Percentiles rank a stretch among this genome's conserved stretches.
These are phyloP conservation scores for Bufotes viridis DNA, from an alignment of 2,797 vertebrate species.

Conservation along the genomic window DNA sequence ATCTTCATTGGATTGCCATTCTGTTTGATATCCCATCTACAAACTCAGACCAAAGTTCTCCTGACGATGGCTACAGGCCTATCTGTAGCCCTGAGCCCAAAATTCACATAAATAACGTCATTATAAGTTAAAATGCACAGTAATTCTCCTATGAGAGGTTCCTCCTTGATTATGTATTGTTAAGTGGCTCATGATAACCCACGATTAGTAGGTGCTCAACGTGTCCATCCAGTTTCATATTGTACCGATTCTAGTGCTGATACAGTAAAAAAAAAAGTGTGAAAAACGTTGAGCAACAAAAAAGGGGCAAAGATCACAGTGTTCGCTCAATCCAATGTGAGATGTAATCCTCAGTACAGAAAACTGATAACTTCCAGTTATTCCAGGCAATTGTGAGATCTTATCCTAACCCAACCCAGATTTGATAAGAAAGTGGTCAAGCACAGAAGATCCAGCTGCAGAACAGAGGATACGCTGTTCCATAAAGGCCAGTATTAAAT, in stretches of 20 bases:
- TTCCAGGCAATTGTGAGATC: neutral
- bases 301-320: neutral
- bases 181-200: neutral
- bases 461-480: neutral
- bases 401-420: neutral
- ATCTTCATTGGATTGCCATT: neutral
- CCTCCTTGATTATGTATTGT: neutral
- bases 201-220: neutral
- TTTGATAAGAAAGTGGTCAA: neutral
- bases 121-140: neutral
- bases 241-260: neutral
- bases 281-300: neutral
- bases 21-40: neutral
- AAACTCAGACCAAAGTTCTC: neutral
- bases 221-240: neutral
- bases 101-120: neutral
- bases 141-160: neutral
- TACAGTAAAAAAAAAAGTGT: neutral
- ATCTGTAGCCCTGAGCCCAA: neutral
- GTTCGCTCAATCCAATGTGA: neutral
- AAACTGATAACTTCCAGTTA: neutral
- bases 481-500: slow-evolving; percentile 39
- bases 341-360: neutral
- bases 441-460: neutral
- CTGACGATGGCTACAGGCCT: neutral